Evolutionary conservation across 2,888 invertebrate species (phyloP), one percentile per base, ranked within the genome.

Genomic region (Nineta flava): DNA sequence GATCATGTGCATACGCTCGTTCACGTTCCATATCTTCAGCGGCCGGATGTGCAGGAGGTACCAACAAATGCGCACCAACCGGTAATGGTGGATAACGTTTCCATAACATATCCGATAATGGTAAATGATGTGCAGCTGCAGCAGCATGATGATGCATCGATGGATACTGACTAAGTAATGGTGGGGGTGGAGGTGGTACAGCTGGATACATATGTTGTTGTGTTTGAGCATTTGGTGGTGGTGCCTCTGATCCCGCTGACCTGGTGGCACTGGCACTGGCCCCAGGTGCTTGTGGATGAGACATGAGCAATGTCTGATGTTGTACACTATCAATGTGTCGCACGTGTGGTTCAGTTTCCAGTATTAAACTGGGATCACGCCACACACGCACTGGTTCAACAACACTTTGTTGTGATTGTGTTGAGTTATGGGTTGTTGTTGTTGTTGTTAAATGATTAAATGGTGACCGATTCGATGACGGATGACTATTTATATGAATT

Each of bases 361-460:
- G 63, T 60, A 69, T 62, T 56, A 74, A 64, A 61, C 67, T 70
- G 55, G 75, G 76, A 62, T 77, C 76, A 56, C 76, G 68, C 70
- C 75, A 77, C 59, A 75, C 73, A 60, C 71, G 65, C 59, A 66
- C 65, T 58, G 63, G 59, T 48, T 62, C 62, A 51, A n/a, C n/a
- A 19, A 35, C n/a, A 43, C 51, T 35, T 15, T 38, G 21, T 44
- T 45, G 34, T 19, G 51, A 34, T 65, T 70, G 70, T 59, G 69
- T 75, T 59, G 78, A 77, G 69, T 81, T 81, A 69, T 81, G 82
- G 64, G 80, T 77, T 70, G 76, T 76, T 4, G 44, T 21, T 21
- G 21, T 21, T 7, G 31, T 31, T 26, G 15, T n/a, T 13, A 26
- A 15, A n/a, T n/a, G 16, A 47, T 31, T 40, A n/a, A 64, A 55